Base-by-base conservation (phyloP, 92 coral and sea anemone genomes). In the Heteractis magnifica region DNA sequence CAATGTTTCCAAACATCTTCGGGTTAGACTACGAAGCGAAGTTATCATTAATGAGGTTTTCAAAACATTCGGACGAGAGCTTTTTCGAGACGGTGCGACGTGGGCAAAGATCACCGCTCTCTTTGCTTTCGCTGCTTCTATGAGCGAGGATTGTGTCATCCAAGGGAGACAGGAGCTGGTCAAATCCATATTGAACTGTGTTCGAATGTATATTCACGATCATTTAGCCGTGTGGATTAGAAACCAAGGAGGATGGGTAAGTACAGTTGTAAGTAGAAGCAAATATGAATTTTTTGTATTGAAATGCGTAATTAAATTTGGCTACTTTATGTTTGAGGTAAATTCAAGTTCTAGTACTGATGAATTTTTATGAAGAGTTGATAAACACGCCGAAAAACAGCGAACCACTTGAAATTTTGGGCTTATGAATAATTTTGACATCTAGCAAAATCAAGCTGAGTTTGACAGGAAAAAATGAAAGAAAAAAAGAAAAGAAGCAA, bases 241-340 rank as follows among this genome's bases (percentile, higher is more conserved):
- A 64, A 87, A 92, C 49, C 94, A 92, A 75, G 95, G 93, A 6
- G 98, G 98, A n/a, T 95, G 98, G 98, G 98, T 95, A 87, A 82
- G 98, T 34, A 34, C 3, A 34, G 44, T 34, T 0, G 44, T 34
- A 34, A 34, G 44, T 34, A 34, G 44, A 34, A 34, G 9, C 18
- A 9, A 65, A 65, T 65, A 65, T 6, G 26, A 10, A 3, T n/a
- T 51, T 75, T 18, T 73, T 34, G 44, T 34, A 34, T 26, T 34
- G 44, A 34, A 34, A 34, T 34, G 44, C 1, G 44, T 34, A 34
- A 34, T 34, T 34, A 34, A 34, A 34, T 34, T 34, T 34, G 44
- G 44, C 44, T 34, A 34, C 44, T 34, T 34, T 1, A 34, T 34
- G 3, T 34, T 34, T 34, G 44, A 34, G 44, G 44, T 34, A 2